Evolutionary conservation across 2,888 invertebrate genomes (phyloP).

Genomic region (Stenichneumon culpator): DNA sequence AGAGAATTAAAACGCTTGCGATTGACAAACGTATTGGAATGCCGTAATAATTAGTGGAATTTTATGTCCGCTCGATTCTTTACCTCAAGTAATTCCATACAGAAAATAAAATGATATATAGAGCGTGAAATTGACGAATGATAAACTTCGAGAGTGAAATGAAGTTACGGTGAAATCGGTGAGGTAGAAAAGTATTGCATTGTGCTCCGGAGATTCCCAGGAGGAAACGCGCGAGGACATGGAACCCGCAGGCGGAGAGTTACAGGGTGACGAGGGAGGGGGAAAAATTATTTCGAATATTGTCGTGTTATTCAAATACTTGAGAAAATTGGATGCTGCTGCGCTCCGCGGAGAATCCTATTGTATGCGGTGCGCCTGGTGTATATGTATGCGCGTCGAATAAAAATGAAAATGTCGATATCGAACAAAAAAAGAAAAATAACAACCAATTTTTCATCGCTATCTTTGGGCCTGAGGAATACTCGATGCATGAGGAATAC

Average conservation of each 20-base stretch:
- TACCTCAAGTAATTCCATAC: neutral
- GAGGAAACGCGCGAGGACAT: neutral
- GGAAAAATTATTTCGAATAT: neutral
- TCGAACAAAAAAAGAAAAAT: neutral
- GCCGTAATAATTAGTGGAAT: neutral
- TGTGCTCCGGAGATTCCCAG: neutral
- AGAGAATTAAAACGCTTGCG: neutral
- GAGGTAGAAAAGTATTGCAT: neutral
- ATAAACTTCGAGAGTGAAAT: neutral
- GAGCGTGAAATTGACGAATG: neutral
- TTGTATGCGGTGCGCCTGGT: neutral
- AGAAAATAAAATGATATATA: neutral
- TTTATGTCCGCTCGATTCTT: neutral
- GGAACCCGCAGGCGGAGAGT: neutral
- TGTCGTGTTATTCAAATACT: conserved; percentile 4
- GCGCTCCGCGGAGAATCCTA: neutral
- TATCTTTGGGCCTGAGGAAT: neutral
- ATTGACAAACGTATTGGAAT: neutral
- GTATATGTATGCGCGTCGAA: neutral
- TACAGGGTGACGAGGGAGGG: neutral
- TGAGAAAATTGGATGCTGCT: conserved; percentile 7
- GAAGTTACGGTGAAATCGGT: neutral
- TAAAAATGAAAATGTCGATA: neutral
- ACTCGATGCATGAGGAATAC: neutral
- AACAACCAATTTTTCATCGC: neutral